These are phyloP conservation scores for Teleiodes luculella DNA, from an alignment of 2,888 invertebrate genomes.

Conservation along the genomic window DNA sequence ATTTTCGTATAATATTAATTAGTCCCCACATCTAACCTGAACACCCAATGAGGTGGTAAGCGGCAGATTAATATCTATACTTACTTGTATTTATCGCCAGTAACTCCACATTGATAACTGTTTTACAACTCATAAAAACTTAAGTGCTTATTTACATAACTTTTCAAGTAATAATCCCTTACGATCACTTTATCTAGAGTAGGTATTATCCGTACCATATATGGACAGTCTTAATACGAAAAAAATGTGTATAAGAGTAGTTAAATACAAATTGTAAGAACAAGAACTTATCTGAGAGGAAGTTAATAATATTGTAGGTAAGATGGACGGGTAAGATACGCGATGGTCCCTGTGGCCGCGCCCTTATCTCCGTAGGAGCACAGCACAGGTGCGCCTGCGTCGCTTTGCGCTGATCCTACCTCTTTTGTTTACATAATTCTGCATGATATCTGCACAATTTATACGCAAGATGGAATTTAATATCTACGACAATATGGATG, in stretches of 20 bases:
- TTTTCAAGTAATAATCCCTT: neutral
- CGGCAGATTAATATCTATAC: neutral
- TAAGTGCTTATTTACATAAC: neutral
- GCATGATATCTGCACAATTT: constrained; percentile 38
- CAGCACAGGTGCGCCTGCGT: constrained; percentile 36
- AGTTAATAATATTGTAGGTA: constrained; percentile 8
- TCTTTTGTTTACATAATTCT: constrained; percentile 45
- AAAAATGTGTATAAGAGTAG: neutral
- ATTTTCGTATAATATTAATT: too few relatives aligned
- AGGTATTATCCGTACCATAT: neutral
- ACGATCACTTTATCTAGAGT: constrained; percentile 2
- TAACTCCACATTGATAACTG: neutral
- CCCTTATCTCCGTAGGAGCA: constrained; percentile 24
- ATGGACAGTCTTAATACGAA: neutral
- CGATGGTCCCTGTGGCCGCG: neutral
- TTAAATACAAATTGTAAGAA: constrained; percentile 2
- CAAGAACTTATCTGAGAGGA: neutral
- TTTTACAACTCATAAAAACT: neutral
- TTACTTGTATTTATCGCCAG: neutral
- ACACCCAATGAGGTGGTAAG: too few relatives aligned
- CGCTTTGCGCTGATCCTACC: constrained; percentile 14
- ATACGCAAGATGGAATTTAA: constrained; percentile 16
- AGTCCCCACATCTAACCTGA: too few relatives aligned
- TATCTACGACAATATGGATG: neutral
- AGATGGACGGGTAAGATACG: neutral